Conservation (phyloP, 2,888 invertebrate species). For the Pollenia angustigena region DNA sequence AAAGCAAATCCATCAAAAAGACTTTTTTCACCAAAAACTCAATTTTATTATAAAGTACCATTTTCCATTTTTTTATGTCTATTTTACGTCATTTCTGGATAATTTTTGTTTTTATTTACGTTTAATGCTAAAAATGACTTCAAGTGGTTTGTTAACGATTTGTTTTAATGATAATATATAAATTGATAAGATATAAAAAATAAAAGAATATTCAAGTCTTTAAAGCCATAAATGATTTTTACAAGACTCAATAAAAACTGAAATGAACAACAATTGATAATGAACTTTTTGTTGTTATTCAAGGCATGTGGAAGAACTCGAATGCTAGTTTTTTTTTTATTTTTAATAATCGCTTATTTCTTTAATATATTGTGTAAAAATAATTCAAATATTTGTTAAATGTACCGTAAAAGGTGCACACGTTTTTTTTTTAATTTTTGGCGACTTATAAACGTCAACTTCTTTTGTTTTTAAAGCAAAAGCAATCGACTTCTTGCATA, state of each 20-base stretch:
- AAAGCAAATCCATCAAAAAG: fast-evolving
- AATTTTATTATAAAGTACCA: no score
- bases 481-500: slow-evolving; percentile 51
- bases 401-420: slow-evolving; percentile 44
- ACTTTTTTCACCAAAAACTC: no score
- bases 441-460: not conserved
- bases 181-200: not conserved
- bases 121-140: not conserved
- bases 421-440: not conserved
- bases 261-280: not conserved
- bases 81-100: not conserved
- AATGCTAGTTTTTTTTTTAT: not conserved
- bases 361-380: not conserved
- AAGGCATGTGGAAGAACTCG: not conserved
- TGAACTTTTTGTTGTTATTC: slow-evolving; percentile 4
- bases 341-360: not conserved
- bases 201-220: slow-evolving; percentile 11
- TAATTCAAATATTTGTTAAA: slow-evolving; percentile 1
- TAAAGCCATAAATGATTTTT: slow-evolving; percentile 1
- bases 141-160: slow-evolving; percentile 6
- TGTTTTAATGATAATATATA: not conserved
- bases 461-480: not conserved
- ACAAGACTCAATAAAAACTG: slow-evolving; percentile 14
- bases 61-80: not conserved
- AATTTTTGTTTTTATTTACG: not conserved